Base-by-base conservation (phyloP, 1,140 invertebrate genomes). In the Drosophila tsacasi region DNA sequence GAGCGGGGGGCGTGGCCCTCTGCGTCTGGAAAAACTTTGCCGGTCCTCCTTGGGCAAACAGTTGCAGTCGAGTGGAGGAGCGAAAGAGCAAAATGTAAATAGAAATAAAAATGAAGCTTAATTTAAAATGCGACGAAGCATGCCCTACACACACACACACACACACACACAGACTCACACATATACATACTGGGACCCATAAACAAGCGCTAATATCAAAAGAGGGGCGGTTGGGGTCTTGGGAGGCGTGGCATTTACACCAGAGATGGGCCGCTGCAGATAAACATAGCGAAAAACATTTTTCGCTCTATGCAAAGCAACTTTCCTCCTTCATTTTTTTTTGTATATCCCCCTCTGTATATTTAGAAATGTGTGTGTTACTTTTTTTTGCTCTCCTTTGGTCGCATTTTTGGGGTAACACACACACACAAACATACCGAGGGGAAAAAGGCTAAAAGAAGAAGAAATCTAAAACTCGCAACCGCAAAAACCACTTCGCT, bases 101-200 rank as follows among this genome's bases (percentile, higher is more conserved):
- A 90, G 86, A 90, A 90, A 83, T 89, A 85, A 90, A 90, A 90
- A 90, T 67, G 79, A 79, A 82, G 85, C 85, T 90, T 90, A 90
- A 90, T 90, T 90, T 90, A 90, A 90, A 90, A 91, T 89, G 85
- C 85, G 81, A 85, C 85, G 64, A 90, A 90, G 85, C 85, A 65
- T 85, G 67, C 32, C 67, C 66, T 40, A 69, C 79, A 81, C 50
- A 67, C 54, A 67, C 64, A 60, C 37, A 61, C 46, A 58, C 17
- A 59, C 10, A 60, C n/a, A 52, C 76, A 64, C 35, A 79, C n/a
- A n/a, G n/a, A 67, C 64, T 57, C 37, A 61, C 46, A 54, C 75
- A 64, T 30, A 79, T 57, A 75, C 59, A 64, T 12, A 40, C 61
- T 44, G 67, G 39, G 54, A 35, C 59, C 60, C 74, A 81, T 81